Conservation (phyloP, 2,113 vertebrate species). For the Grallaria varia region DNA sequence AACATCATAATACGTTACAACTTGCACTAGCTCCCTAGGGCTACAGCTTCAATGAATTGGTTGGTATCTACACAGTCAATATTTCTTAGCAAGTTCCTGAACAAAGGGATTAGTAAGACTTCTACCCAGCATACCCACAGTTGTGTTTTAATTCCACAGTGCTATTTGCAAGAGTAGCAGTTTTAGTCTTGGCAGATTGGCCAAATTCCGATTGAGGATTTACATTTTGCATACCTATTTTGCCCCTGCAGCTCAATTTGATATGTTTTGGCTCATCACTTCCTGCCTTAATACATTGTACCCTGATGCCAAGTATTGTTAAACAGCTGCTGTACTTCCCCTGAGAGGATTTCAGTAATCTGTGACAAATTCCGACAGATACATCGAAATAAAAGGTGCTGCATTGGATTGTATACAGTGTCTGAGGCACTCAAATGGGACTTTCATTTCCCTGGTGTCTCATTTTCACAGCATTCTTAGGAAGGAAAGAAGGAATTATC, state of each 20-base stretch:
- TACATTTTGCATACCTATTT: conserved; percentile 52
- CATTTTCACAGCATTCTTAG: neutral
- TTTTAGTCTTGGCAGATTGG: conserved; percentile 18
- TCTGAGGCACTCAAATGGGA: conserved; percentile 1
- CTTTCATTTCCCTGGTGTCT: neutral
- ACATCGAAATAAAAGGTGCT: neutral
- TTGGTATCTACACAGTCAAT: conserved; percentile 29
- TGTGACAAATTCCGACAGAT: conserved; percentile 40
- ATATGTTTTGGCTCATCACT: conserved; percentile 64
- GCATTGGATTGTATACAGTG: neutral
- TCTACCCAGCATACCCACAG: neutral
- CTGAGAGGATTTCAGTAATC: conserved; percentile 33
- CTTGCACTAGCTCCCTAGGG: neutral
- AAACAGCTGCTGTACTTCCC: conserved; percentile 44
- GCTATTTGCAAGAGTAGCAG: conserved; percentile 7
- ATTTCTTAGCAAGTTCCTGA: conserved; percentile 24
- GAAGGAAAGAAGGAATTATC: neutral
- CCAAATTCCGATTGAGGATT: conserved; percentile 37
- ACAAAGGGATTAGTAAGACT: conserved; percentile 29
- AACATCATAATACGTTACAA: conserved; percentile 9
- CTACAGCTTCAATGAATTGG: conserved; percentile 32
- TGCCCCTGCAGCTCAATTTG: conserved; percentile 38
- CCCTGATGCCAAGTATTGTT: conserved; percentile 42
- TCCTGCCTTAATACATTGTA: conserved; percentile 30
- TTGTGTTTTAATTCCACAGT: conserved; percentile 29